Conservation (phyloP, 2,888 invertebrate species). For the Bellardia pandia region DNA sequence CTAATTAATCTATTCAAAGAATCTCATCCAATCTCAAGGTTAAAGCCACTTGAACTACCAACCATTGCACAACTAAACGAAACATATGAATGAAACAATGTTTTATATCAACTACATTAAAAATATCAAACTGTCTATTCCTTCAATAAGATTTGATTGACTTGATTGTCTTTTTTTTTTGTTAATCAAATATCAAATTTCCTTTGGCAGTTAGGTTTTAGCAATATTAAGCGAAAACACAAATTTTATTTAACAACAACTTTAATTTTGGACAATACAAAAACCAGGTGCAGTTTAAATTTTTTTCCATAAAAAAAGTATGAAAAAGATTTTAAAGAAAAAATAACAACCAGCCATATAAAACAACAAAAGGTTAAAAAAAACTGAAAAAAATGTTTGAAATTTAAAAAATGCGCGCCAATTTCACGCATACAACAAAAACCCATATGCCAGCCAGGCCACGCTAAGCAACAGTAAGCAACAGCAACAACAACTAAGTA, state of each 20-base stretch:
- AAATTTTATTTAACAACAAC: not conserved
- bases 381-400: constrained; percentile 58
- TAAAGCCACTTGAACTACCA: no score
- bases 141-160: constrained; percentile 32
- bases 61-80: no score
- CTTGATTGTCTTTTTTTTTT: constrained; percentile 15
- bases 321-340: constrained; percentile 28
- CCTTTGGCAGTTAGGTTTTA: constrained; percentile 16
- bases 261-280: constrained; percentile 44
- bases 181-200: constrained; percentile 44
- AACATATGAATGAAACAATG: not conserved
- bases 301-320: constrained; percentile 25
- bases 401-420: constrained; percentile 80
- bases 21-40: no score
- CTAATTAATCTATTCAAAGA: no score
- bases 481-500: constrained; percentile 14
- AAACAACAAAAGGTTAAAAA: constrained; percentile 35
- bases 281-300: constrained; percentile 69
- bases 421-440: constrained; percentile 75
- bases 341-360: constrained; percentile 40
- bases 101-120: not conserved
- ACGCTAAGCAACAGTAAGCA: constrained; percentile 38
- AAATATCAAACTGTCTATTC: not conserved
- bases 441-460: constrained; percentile 37
- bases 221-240: constrained; percentile 25